These are phyloP conservation scores for Lacerta agilis DNA, from an alignment of 2,797 vertebrate species.

Conservation along the genomic window DNA sequence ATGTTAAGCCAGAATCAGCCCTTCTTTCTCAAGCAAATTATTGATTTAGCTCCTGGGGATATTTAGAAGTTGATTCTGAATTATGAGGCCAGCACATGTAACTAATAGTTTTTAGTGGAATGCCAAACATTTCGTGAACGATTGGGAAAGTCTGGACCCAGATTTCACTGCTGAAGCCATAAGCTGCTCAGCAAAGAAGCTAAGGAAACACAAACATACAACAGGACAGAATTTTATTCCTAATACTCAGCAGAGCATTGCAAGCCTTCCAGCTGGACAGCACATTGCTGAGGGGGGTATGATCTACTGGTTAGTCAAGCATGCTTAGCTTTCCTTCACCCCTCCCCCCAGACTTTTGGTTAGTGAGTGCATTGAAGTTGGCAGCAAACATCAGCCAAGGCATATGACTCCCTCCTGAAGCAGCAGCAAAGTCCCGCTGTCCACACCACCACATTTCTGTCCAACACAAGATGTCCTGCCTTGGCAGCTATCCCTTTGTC, in stretches of 20 bases:
- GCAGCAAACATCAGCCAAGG: constrained; percentile 54
- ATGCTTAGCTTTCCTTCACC: constrained; percentile 15
- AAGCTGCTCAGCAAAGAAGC: not conserved
- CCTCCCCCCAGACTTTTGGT: constrained; percentile 45
- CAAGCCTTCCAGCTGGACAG: constrained; percentile 64
- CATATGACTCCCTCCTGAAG: constrained; percentile 36
- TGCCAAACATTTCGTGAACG: constrained; percentile 20
- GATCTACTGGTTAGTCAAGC: constrained; percentile 63
- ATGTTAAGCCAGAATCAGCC: not conserved
- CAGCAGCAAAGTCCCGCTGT: constrained; percentile 43
- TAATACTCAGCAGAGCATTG: constrained; percentile 52
- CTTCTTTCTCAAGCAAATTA: constrained; percentile 23
- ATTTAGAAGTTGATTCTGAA: constrained; percentile 6
- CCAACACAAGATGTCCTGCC: not conserved
- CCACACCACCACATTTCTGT: constrained; percentile 36
- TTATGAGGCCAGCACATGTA: not conserved
- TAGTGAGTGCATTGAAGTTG: constrained; percentile 53
- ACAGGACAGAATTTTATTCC: constrained; percentile 24
- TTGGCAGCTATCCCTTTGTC: not conserved
- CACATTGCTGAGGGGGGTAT: constrained; percentile 56
- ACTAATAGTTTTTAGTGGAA: not conserved
- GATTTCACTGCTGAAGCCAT: not conserved
- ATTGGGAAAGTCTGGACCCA: constrained; percentile 8
- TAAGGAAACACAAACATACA: not conserved
- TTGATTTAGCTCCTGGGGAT: not conserved